These are phyloP conservation scores for Candoia aspera DNA, from an alignment of 2,113 vertebrate species.

Conservation along the genomic window DNA sequence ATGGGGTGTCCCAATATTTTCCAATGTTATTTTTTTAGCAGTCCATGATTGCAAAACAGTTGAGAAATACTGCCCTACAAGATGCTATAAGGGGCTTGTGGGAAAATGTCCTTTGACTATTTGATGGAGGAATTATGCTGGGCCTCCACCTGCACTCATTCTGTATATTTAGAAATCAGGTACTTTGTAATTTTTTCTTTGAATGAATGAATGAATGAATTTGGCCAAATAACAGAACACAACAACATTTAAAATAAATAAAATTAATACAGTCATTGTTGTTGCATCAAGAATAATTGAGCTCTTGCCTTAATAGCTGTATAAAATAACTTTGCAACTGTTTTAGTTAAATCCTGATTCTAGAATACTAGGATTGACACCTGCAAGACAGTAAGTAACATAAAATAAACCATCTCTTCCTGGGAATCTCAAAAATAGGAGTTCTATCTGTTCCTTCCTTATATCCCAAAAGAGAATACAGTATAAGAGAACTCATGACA, in stretches of 20 bases:
- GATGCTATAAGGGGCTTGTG: not conserved
- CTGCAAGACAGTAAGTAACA: not conserved
- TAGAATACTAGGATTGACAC: too few species aligned
- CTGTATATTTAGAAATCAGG: not conserved
- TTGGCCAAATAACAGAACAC: not conserved
- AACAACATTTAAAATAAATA: not conserved
- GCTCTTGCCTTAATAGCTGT: not conserved
- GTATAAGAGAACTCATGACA: not conserved
- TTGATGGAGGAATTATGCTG: not conserved
- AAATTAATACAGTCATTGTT: not conserved
- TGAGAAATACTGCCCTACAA: not conserved
- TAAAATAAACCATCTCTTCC: not conserved
- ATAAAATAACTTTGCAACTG: not conserved
- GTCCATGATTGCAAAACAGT: not conserved
- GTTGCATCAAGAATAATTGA: not conserved
- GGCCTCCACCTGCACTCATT: not conserved
- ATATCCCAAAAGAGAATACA: not conserved
- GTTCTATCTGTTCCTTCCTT: not conserved
- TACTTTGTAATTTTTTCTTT: not conserved
- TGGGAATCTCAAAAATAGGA: not conserved
- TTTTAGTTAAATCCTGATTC: not conserved
- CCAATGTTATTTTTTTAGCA: not conserved
- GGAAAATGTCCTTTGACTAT: not conserved
- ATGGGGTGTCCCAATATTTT: not conserved
- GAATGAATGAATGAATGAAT: not conserved